Base-by-base conservation (phyloP, 2,797 vertebrate species). In the Manis crassicaudata region DNA sequence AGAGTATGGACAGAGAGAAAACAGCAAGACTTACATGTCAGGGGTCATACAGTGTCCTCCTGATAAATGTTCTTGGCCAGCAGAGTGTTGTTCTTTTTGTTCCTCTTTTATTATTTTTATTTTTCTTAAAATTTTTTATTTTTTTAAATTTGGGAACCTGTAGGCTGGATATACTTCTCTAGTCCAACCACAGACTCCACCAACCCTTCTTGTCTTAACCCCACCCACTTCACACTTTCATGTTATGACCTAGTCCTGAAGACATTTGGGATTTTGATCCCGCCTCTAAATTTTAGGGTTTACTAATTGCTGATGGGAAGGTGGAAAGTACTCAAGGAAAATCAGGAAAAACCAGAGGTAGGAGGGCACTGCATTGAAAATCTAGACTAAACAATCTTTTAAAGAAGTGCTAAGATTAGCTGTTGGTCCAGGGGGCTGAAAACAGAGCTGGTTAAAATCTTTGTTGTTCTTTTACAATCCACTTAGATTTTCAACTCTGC, bases 361-460 rank as follows among this genome's bases (percentile, higher is more conserved):
- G 17, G 16, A 1, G 1, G 92, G 72, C 60, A 40, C 23, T 56
- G 32, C 77, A 56, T 43, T 21, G 12, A 84, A 88, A 85, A 10
- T 65, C 5, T 6, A 65, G 60, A 72, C 85, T 84, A 60, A 97
- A 92, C 83, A 70, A 27, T 6, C 75, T 82, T 76, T 92, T 93
- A 88, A 65, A 60, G 67, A 93, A 60, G 40, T 63, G 11, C 21
- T 70, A 54, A 75, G 84, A 56, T 86, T 60, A 70, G 7, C 72
- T 65, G 37, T 52, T 88, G n/a, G 17, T 91, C 62, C 87, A 88
- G 67, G 88, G 83, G 82, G 23, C 67, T 95, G 70, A 80, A 82
- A 88, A 83, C 8, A 14, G 40, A 88, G 29, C 25, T 85, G 77
- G 54, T 91, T 73, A 32, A 91, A 92, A 60, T 3, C 13, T 90